These are phyloP conservation scores for Anhinga rufa DNA, from an alignment of 2,113 vertebrate species.

Conservation along the genomic window DNA sequence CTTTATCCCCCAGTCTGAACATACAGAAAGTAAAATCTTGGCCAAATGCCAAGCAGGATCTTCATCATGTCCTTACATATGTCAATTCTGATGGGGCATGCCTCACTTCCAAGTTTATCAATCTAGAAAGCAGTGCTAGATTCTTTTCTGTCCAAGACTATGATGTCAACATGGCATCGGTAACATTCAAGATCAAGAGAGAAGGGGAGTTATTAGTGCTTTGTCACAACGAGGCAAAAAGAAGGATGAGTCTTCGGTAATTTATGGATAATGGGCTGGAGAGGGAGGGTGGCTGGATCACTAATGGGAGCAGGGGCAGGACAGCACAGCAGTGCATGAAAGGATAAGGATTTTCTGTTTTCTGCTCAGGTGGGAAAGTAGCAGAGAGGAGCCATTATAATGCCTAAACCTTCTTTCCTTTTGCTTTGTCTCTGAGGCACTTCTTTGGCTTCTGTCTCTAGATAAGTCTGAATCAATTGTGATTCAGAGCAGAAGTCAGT, in stretches of 20 bases:
- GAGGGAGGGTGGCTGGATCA: not conserved
- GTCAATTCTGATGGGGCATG: rapidly evolving
- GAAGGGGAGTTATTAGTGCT: not conserved
- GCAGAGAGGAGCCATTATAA: not conserved
- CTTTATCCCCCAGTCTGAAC: not conserved
- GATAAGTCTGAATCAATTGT: not conserved
- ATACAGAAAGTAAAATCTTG: not conserved
- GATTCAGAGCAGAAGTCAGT: not conserved
- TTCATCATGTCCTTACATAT: not conserved
- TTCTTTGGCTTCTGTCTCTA: not conserved
- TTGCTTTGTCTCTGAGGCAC: not conserved
- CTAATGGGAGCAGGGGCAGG: not conserved
- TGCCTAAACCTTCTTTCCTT: not conserved
- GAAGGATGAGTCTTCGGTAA: not conserved
- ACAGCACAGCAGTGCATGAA: not conserved
- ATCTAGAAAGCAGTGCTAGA: not conserved
- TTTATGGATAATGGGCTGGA: not conserved
- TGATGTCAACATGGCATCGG: not conserved
- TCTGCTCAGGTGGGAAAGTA: not conserved
- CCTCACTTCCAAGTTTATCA: not conserved
- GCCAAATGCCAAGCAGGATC: not conserved
- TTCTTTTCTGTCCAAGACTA: not conserved
- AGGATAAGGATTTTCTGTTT: not conserved
- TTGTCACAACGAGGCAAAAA: not conserved
- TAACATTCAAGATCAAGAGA: not conserved